Base-by-base conservation (phyloP, 2,113 vertebrate species). In the Ameiurus melas region DNA sequence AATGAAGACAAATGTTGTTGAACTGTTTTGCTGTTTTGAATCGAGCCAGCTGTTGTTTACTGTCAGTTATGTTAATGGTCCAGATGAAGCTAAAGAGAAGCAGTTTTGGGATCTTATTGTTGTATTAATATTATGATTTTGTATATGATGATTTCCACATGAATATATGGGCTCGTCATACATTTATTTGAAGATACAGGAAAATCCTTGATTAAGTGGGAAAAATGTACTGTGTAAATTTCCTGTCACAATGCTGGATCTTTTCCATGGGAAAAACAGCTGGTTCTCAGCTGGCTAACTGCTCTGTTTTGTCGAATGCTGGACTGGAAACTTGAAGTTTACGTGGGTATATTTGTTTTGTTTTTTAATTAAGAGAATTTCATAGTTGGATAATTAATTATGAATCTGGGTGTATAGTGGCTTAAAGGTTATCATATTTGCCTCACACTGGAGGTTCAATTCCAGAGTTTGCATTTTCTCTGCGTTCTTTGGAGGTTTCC, bases 41-140 rank as follows among this genome's bases (percentile, higher is more conserved):
- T 55, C 66, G 51, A 90, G 89, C 62, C 88, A 88, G 55, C 86
- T 88, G 86, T 89, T 90, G 78, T 90, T 89, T 88, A 60, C 81
- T 83, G 86, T 88, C 86, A 64, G 55, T 82, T 79, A 64, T 79
- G 58, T 78, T 86, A 77, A 82, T 84, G 27, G 16, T 86, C 70
- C 84, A 88, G 79, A 83, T 43, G 81, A 83, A 62, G 78, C 30
- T 47, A 53, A 75, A 88, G 70, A 39, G 60, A 27, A 64, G 36
- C 19, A 64, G 68, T 58, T 33, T 51, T 3, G 36, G 68, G 17
- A 71, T 82, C 30, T 82, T 70, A 19, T 53, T 36, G 57, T 75
- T 62, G 66, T 33, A 8, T 1, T 27, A 70, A 53, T 58, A 27
- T 27, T 43, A 13, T 55, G 51, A 71, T 71, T 87, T 62, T 25